These are phyloP conservation scores for Theristicus caerulescens DNA, from an alignment of 2,113 vertebrate genomes.

Conservation along the genomic window DNA sequence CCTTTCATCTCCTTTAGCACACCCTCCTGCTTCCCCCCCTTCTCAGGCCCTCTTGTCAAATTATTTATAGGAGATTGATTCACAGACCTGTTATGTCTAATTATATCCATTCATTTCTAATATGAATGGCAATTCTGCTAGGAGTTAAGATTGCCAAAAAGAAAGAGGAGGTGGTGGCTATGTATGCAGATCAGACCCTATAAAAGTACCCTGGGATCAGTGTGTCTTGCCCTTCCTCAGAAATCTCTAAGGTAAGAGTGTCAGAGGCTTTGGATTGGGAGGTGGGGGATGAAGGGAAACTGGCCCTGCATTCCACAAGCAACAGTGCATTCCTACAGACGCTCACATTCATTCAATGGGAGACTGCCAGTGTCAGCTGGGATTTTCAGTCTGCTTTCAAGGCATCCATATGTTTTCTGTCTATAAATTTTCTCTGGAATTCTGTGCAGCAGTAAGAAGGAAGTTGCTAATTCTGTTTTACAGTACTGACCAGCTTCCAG, in stretches of 20 bases:
- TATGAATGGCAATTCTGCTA: conserved; percentile 72
- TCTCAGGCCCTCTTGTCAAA: conserved; percentile 67
- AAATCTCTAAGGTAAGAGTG: conserved; percentile 71
- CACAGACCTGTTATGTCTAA: conserved; percentile 75
- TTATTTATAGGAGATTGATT: conserved; percentile 78
- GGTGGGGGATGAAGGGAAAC: neutral
- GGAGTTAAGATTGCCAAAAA: conserved; percentile 71
- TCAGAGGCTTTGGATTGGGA: neutral
- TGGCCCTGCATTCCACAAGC: conserved; percentile 24
- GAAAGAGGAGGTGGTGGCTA: conserved; percentile 74
- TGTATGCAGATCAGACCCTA: conserved; percentile 71
- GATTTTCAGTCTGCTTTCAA: conserved; percentile 18
- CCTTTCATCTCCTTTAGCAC: conserved; percentile 2
- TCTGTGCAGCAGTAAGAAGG: conserved; percentile 14
- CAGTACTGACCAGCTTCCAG: conserved; percentile 15
- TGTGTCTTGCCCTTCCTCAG: conserved; percentile 62
- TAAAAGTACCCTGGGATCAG: conserved; percentile 64
- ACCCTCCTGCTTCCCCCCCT: neutral
- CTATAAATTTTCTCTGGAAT: neutral
- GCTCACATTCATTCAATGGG: neutral
- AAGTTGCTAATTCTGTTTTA: neutral
- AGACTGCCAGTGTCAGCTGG: conserved; percentile 14
- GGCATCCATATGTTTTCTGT: neutral
- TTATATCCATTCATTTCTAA: conserved; percentile 80
- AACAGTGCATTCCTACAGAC: conserved; percentile 6